Percentiles rank a stretch among this genome's conserved stretches.
Conservation (phyloP, 1,140 invertebrate genomes). For the Cryptotermes secundus region DNA sequence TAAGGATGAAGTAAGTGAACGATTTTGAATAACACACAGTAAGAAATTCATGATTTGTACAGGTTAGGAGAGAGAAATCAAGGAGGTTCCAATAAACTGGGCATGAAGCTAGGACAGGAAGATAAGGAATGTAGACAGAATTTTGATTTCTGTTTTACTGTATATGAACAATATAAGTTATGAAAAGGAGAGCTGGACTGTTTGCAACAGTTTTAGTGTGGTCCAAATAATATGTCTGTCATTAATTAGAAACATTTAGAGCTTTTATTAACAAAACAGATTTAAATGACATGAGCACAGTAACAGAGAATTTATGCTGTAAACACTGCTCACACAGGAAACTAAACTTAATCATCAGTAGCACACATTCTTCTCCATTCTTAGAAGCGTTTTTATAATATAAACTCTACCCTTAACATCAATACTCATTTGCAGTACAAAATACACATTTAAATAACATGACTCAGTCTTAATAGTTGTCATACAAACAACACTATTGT, state of each 20-base stretch:
- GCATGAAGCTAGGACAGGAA: too few relatives aligned
- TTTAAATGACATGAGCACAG: background rate
- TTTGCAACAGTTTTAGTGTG: too few relatives aligned
- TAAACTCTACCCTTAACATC: background rate
- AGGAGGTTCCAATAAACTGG: too few relatives aligned
- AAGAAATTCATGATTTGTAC: too few relatives aligned
- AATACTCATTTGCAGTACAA: background rate
- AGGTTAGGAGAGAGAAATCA: too few relatives aligned
- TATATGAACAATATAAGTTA: too few relatives aligned
- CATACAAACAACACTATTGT: too few relatives aligned
- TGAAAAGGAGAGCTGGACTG: too few relatives aligned
- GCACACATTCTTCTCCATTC: background rate
- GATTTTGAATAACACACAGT: too few relatives aligned
- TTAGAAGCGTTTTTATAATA: background rate
- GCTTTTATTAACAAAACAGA: slow-evolving; percentile 12
- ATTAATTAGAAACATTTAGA: slow-evolving; percentile 2
- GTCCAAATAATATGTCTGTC: background rate
- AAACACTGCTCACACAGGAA: background rate
- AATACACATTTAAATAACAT: background rate
- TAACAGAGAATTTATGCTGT: background rate
- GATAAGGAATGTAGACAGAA: too few relatives aligned
- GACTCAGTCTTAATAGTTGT: background rate
- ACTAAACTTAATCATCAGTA: background rate
- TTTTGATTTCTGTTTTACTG: too few relatives aligned
- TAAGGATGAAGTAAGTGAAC: too few relatives aligned